Base-by-base conservation (phyloP, 2,888 invertebrate species). In the Eulithis prunata region DNA sequence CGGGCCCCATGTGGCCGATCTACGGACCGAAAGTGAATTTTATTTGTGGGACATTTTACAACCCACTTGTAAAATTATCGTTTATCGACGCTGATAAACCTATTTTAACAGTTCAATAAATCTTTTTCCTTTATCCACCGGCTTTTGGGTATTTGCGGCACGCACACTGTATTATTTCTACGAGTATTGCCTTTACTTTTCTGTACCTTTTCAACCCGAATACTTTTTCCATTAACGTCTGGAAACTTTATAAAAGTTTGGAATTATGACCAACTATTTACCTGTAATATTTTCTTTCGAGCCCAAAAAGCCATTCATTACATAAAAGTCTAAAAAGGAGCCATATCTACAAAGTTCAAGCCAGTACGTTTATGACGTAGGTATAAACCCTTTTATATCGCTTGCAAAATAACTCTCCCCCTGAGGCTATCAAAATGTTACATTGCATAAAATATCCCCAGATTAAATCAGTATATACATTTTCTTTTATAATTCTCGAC, bases 321-420 rank as follows among this genome's bases (percentile, higher is more conserved):
- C 21, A 21, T 21, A 21, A 21, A 32, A 32, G 52, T 11, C 41
- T 14, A 2, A 54, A 54, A 54, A 41, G n/a, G 10, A 54, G 10
- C 46, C 36, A 36, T 52, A 53, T 55, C 55, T n/a, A 46, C 28
- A 21, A 36, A 47, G 51, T 49, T 13, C 45, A 51, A 21, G 14
- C 13, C 41, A 53, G 32, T 28, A 28, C 12, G 58, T 58, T 47
- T 51, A 54, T 58, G 53, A 57, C 47, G 21, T 52, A 43, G 52
- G 51, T 28, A 60, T 56, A n/a, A 65, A 65, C 64, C 64, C 52
- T 52, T 59, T 52, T 49, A 58, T 55, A 59, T 52, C 54, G 55
- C 38, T 56, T 52, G 55, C 45, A 47, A 60, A 57, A 56, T 64
- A 65, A 60, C 53, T 65, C 56, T 21, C 13, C 64, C 52, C 60